Base-by-base conservation (phyloP, 92 coral and sea anemone species). In the Phenganax subtilis region DNA sequence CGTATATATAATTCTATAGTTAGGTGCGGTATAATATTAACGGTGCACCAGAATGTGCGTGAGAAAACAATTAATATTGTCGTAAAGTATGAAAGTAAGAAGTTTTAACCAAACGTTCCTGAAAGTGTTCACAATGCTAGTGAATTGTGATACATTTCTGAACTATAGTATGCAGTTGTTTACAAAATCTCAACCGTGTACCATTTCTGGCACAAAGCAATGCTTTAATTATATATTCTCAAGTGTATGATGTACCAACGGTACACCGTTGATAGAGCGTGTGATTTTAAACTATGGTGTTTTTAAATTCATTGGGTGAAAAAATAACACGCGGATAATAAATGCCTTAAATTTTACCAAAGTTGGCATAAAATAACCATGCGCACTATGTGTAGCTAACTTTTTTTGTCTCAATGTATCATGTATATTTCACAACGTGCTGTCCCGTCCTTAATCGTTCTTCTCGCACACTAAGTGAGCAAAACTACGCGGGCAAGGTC, bases 401-500 rank as follows among this genome's bases (percentile, higher is more conserved):
- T 20, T 20, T 20, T 20, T 20, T 20, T 20, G 25, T 20, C 25
- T 20, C 25, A 20, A 20, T 20, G 25, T 20, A 20, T 20, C 25
- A 20, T 20, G 25, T 20, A 20, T 20, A 20, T 20, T 20, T 20
- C 25, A 20, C 25, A 20, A 20, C 25, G 25, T 20, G 25, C 25
- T 20, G 25, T 20, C 25, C 25, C 25, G 16, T 57, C 16, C 12
- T 57, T 57, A 57, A 57, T 10, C 16, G 63, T 57, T 11, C 63
- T 57, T 16, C 11, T 57, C 63, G 52, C 9, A 51, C 15, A 55
- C 57, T 51, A 72, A 53, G 6, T 5, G 17, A 20, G 77, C 77
- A 72, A 72, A 72, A n/a, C 77, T 51, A 47, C 54, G 77, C 47
- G 58, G 56, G 65, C 90, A 87, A 27, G 90, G 88, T 10, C 52